Evolutionary conservation across 2,888 invertebrate genomes (phyloP), one percentile per base, ranked within the genome.

Genomic region (Orthosia gothica): DNA sequence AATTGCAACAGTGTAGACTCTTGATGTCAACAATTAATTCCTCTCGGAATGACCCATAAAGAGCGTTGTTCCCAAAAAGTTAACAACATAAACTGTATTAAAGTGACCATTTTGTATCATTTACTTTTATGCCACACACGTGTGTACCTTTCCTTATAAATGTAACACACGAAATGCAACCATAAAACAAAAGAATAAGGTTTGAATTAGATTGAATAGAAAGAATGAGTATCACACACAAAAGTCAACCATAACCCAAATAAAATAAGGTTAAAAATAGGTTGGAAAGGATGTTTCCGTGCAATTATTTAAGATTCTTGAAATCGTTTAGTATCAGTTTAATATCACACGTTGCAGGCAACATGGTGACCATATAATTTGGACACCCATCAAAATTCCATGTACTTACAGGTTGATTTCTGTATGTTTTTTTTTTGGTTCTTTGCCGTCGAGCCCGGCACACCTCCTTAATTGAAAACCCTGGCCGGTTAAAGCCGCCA

Each of bases 321-420:
- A 78, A 87, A 87, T 75, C 79, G 76, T 86, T 86, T 74, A 72
- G 80, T 54, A 81, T 74, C 72, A 76, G 75, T 87, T 79, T 82
- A 81, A 86, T 81, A 78, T 81, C 73, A 78, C 82, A 86, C 84
- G 72, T 74, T 70, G 66, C 58, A 61, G 12, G 80, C 55, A 65
- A 64, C 49, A 64, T 40, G 68, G 72, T 64, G 65, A 58, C 70
- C 61, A n/a, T 82, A 62, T 80, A 83, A 84, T 81, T 83, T 77
- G 68, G 59, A 72, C 80, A 62, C 20, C 65, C 85, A 85, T 80
- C 71, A 74, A 70, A 83, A 84, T 84, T 74, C 71, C 76, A 74
- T 76, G 58, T 74, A 78, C n/a, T n/a, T n/a, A n/a, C 82, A 82
- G 71, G 76, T 11, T 76, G 76, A 20, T 75, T 66, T 45, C 63